Evolutionary conservation across 1,140 invertebrate species (phyloP).

Genomic region (Drosophila pectinifera): DNA sequence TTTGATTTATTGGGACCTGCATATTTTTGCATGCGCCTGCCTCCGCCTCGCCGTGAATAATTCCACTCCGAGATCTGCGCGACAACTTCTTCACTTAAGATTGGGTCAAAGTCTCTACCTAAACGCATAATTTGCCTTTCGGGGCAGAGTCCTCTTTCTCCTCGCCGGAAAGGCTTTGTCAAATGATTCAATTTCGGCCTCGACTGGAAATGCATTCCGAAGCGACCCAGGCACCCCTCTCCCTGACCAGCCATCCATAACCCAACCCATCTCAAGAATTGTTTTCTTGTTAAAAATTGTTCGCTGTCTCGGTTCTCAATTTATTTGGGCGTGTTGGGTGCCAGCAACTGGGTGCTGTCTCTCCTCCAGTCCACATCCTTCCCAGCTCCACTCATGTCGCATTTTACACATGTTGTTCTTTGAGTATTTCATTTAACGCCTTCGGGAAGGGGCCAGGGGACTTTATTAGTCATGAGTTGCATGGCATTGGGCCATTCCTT

Average conservation of each 20-base stretch:
- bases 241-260: neutral
- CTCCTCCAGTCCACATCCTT: constrained; percentile 54
- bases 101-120: constrained; percentile 59
- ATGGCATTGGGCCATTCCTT: constrained; percentile 64
- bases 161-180: constrained; percentile 63
- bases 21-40: constrained; percentile 41
- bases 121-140: constrained; percentile 79
- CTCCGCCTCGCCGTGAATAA: neutral
- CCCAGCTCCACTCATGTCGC: constrained; percentile 46
- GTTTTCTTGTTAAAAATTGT: constrained; percentile 56
- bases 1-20: constrained; percentile 57
- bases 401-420: constrained; percentile 69
- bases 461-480: constrained; percentile 72
- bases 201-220: constrained; percentile 68
- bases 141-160: constrained; percentile 10
- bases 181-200: constrained; percentile 78
- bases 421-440: constrained; percentile 51
- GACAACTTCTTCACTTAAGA: constrained; percentile 23
- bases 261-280: constrained; percentile 32
- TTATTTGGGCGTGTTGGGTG: constrained; percentile 53
- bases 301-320: constrained; percentile 29
- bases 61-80: constrained; percentile 14
- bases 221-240: constrained; percentile 1
- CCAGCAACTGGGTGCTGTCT: constrained; percentile 15
- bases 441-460: constrained; percentile 29